These are phyloP conservation scores for Pristionchus arcanus DNA, from an alignment of 2,888 invertebrate genomes.

Conservation along the genomic window DNA sequence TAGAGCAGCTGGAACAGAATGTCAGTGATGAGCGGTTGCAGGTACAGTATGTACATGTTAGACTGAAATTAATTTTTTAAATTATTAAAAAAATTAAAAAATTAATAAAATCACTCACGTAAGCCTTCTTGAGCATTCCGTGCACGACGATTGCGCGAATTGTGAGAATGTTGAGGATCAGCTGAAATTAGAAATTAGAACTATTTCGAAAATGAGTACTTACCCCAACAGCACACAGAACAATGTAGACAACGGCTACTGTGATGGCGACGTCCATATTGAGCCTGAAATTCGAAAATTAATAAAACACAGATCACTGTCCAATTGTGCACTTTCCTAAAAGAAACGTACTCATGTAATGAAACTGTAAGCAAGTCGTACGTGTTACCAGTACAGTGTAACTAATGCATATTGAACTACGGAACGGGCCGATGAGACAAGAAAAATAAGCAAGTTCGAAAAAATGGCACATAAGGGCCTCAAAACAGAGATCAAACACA, in stretches of 20 bases:
- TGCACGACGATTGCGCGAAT: neutral
- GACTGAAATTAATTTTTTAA: neutral
- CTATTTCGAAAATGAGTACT: neutral
- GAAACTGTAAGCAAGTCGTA: too few species aligned
- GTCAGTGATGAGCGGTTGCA: constrained; percentile 6
- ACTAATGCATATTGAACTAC: too few species aligned
- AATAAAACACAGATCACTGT: too few species aligned
- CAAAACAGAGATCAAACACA: too few species aligned
- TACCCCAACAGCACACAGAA: neutral
- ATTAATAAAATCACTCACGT: neutral
- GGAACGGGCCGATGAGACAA: too few species aligned
- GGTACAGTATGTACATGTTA: neutral
- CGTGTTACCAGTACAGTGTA: too few species aligned
- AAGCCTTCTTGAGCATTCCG: neutral
- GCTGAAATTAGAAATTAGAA: neutral
- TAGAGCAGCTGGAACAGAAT: neutral
- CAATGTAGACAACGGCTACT: neutral
- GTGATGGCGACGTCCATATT: neutral
- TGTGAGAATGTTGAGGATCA: neutral
- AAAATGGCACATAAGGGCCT: too few species aligned
- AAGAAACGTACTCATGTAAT: too few species aligned
- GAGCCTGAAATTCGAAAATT: neutral
- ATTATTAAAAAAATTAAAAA: neutral
- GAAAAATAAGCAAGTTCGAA: too few species aligned
- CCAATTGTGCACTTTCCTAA: too few species aligned